These are phyloP conservation scores for Silurus meridionalis DNA, from an alignment of 2,113 vertebrate genomes.

Conservation along the genomic window DNA sequence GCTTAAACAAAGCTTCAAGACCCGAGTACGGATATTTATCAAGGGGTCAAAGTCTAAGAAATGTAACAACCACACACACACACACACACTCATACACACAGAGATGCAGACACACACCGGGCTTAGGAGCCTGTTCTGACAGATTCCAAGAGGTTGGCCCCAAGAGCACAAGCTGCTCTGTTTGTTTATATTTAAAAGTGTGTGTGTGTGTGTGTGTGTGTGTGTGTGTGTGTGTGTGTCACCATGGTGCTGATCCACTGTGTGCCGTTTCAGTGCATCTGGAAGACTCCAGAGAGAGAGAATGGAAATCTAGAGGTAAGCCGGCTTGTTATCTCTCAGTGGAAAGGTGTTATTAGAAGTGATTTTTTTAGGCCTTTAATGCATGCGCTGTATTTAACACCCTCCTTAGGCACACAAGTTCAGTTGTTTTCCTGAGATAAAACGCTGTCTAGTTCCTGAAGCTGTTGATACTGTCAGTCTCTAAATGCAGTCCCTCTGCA, in stretches of 20 bases:
- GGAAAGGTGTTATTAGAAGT: background rate
- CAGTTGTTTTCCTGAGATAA: background rate
- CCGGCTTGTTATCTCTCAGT: background rate
- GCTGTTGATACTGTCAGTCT: background rate
- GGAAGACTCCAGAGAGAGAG: conserved; percentile 65
- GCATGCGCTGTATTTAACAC: background rate
- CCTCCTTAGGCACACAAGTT: background rate
- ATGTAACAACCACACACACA: background rate
- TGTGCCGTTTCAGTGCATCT: conserved; percentile 81
- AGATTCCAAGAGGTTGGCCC: conserved; percentile 20
- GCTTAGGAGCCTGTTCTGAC: background rate
- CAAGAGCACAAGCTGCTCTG: conserved; percentile 26
- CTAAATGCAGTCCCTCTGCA: background rate
- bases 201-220: conserved; percentile 12
- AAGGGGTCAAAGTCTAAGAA: conserved; percentile 46
- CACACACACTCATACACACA: background rate
- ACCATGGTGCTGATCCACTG: conserved; percentile 73
- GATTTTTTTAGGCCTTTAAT: background rate
- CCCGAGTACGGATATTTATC: conserved; percentile 54
- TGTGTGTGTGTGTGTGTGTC: conserved; percentile 39
- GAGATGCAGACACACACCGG: background rate
- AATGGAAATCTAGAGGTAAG: conserved; percentile 76
- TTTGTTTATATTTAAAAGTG: conserved; percentile 36
- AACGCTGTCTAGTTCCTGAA: background rate
- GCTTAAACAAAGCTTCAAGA: conserved; percentile 58